Conservation (phyloP, 35 echinoderm and acorn worm species). For the Eucidaris tribuloides region DNA sequence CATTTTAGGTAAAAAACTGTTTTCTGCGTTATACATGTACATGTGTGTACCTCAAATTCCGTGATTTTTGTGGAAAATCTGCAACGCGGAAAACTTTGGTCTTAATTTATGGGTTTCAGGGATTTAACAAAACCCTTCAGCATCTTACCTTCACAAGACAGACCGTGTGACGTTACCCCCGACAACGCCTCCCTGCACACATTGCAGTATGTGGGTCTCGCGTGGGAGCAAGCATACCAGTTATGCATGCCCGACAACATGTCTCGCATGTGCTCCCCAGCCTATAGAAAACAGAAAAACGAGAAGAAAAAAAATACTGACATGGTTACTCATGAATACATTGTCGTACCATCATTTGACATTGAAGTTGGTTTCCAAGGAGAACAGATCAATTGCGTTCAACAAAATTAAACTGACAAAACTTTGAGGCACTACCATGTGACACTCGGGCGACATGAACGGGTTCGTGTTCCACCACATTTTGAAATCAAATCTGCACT, state of each 20-base stretch:
- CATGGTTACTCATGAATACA: not conserved
- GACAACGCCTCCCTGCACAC: conserved; percentile 94
- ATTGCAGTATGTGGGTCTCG: conserved; percentile 97
- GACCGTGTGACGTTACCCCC: conserved; percentile 94
- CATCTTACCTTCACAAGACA: conserved; percentile 97
- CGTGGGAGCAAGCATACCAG: conserved; percentile 98
- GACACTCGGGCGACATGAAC: too few species aligned
- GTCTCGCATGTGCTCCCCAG: conserved; percentile 95
- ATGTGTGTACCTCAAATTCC: too few species aligned
- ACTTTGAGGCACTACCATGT: too few species aligned
- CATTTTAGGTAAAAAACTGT: too few species aligned
- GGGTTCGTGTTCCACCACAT: too few species aligned
- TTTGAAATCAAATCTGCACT: too few species aligned
- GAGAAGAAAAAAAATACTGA: not conserved
- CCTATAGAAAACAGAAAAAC: conserved; percentile 46
- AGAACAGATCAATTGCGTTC: not conserved
- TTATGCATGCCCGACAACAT: conserved; percentile 99
- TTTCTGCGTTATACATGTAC: too few species aligned
- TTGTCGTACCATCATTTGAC: not conserved
- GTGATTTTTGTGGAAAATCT: too few species aligned
- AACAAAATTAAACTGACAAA: not conserved
- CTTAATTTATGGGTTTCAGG: too few species aligned
- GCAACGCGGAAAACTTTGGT: too few species aligned
- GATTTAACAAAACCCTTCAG: too few species aligned
- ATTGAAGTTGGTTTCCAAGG: not conserved